Evolutionary conservation across 2,888 invertebrate species (phyloP).

Genomic region (Chymomyza caudatula): DNA sequence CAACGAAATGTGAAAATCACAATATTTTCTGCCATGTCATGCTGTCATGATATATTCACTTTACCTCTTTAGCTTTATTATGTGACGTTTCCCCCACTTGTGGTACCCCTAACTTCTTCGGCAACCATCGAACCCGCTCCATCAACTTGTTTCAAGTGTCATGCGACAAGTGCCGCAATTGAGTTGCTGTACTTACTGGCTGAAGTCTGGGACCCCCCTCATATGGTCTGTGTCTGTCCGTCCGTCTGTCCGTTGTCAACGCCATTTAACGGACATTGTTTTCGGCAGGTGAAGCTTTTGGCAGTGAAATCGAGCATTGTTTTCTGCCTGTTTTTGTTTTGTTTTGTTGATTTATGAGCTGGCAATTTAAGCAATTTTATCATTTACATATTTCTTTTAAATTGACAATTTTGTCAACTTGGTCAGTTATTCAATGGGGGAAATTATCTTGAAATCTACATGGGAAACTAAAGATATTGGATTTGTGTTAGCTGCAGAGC

Average conservation of each 20-base stretch:
- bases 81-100: neutral
- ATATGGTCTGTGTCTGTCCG: neutral
- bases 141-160: constrained; percentile 8
- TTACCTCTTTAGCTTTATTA: neutral
- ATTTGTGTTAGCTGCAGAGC: neutral
- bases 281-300: constrained; percentile 52
- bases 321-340: constrained; percentile 33
- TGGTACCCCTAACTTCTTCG: neutral
- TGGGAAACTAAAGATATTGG: neutral
- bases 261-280: neutral
- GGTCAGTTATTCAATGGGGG: neutral
- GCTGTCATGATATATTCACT: constrained; percentile 45
- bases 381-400: constrained; percentile 35
- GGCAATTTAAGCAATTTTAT: constrained; percentile 56
- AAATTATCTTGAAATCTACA: neutral
- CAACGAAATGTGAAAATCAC: constrained; percentile 48
- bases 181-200: constrained; percentile 52
- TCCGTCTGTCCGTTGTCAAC: neutral
- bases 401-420: neutral
- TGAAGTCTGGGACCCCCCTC: neutral
- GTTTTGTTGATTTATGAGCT: constrained; percentile 50
- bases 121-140: too few species aligned
- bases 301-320: constrained; percentile 67
- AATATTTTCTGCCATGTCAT: constrained; percentile 65
- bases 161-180: constrained; percentile 57